Evolutionary conservation across 1,140 invertebrate species (phyloP), one percentile per base, ranked within the genome.

Genomic region (Brachionus manjavacas): DNA sequence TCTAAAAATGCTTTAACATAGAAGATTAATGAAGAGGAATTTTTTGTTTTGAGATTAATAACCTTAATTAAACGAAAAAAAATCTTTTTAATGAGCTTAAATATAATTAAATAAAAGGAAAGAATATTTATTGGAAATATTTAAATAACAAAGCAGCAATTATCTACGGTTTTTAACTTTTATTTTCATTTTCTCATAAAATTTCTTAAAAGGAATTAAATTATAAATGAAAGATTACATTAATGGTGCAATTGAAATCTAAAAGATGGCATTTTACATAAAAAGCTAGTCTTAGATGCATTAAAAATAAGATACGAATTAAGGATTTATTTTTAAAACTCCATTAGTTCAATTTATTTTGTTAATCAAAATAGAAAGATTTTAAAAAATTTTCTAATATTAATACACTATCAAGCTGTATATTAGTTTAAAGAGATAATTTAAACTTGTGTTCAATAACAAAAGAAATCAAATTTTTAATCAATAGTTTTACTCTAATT

Each of bases 341-440:
- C 72, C 72, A 76, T 76, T 76, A 76, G 72, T 52, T 28, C 28
- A 49, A 76, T 76, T 76, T 28, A 76, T 76, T 76, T 49, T 46
- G 9, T 76, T 52, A 52, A 49, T 46, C 72, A 25, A 49, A 49
- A 52, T 60, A 60, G 20, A 60, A 60, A 11, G 20, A 60, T 23
- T 60, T 60, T 60, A 3, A 20, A 25, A 20, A 60, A 60, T 20
- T 60, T 60, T 20, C 52, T 20, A 7, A 60, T 8, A 20, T 60
- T 60, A 60, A 20, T 60, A 52, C 46, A n/a, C 20, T 25, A 20
- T 60, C n/a, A 60, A 23, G 16, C 16, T 20, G 52, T 20, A 14
- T 60, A 60, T 60, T 55, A 55, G 14, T 55, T 55, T 6, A 55
- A 55, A 6, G 16, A 60, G 20, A 60, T 46, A 46, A 46, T 46